Evolutionary conservation across 2,888 invertebrate genomes (phyloP).

Genomic region (Rambutsinella grinnellia): DNA sequence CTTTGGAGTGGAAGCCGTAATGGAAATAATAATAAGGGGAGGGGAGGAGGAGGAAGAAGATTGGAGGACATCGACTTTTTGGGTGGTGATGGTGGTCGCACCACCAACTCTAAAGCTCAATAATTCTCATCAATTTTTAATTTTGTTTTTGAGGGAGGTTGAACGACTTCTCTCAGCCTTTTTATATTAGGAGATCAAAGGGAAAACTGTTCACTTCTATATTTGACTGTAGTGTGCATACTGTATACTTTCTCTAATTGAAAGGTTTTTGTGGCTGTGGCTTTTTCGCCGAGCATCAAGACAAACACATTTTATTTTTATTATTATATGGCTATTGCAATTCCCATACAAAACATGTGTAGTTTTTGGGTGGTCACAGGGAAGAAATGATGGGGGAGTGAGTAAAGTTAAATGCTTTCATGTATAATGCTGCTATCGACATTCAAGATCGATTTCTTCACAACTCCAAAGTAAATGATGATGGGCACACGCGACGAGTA

Average conservation of each 20-base stretch:
- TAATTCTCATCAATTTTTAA: constrained; percentile 38
- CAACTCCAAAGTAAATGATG: background rate
- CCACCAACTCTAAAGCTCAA: background rate
- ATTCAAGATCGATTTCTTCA: background rate
- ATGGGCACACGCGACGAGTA: background rate
- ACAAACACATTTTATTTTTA: too few relatives aligned
- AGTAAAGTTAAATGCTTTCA: background rate
- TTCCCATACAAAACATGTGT: background rate
- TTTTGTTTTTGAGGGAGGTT: constrained; percentile 18
- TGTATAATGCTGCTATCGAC: background rate
- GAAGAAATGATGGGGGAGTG: background rate
- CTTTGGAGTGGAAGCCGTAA: constrained; percentile 5
- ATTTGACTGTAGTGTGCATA: background rate
- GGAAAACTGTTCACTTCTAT: background rate
- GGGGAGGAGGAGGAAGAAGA: background rate
- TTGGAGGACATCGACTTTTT: too few relatives aligned
- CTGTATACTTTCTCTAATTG: background rate
- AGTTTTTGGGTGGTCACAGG: background rate
- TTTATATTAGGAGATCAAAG: constrained; percentile 26
- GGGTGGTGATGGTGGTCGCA: background rate
- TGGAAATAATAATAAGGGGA: background rate
- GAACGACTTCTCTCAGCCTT: background rate
- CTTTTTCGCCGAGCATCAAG: background rate
- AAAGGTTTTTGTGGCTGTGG: background rate
- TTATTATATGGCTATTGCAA: background rate